These are phyloP conservation scores for Ptychoptera contaminata DNA, from an alignment of 2,888 invertebrate genomes.

Conservation along the genomic window DNA sequence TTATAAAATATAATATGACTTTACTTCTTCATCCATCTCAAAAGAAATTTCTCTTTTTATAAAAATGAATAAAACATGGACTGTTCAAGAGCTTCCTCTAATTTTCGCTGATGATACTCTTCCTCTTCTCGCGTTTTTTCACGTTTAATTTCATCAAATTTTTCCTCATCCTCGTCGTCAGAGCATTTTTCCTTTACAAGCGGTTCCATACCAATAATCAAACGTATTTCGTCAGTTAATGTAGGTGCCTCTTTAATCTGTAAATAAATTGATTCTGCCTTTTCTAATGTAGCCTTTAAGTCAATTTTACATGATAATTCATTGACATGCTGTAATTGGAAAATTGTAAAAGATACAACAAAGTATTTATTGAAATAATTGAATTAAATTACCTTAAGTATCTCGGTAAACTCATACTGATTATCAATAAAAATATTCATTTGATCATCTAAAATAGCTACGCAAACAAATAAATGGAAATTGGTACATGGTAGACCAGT, in stretches of 20 bases:
- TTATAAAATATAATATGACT: no score
- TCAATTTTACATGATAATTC: slow-evolving; percentile 80
- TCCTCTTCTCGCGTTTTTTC: slow-evolving; percentile 23
- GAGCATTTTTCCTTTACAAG: slow-evolving; percentile 24
- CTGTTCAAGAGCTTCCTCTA: slow-evolving; percentile 28
- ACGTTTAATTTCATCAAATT: slow-evolving; percentile 21
- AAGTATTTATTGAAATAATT: slow-evolving; percentile 1
- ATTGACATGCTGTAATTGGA: slow-evolving; percentile 61
- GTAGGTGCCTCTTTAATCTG: slow-evolving; percentile 62
- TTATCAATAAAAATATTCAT: slow-evolving; percentile 76
- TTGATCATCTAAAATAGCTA: slow-evolving; percentile 84
- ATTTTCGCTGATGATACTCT: slow-evolving; percentile 23
- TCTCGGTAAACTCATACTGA: slow-evolving; percentile 90
- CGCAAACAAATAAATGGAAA: slow-evolving; percentile 85
- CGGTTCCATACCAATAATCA: slow-evolving; percentile 50
- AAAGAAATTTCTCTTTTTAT: slow-evolving; percentile 9
- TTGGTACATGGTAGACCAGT: slow-evolving; percentile 86
- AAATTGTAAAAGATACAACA: slow-evolving; percentile 35
- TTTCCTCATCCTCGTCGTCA: slow-evolving; percentile 21
- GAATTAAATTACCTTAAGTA: slow-evolving; percentile 54
- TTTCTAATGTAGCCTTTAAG: slow-evolving; percentile 61
- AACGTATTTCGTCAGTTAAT: slow-evolving; percentile 52
- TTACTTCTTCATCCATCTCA: no score
- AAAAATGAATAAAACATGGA: slow-evolving; percentile 24
- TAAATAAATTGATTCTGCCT: slow-evolving; percentile 83